A percentile compares a stretch with the other conserved stretches of the same genome.
phyloP scores from a whole-genome alignment of 64 coral and sea anemone species.

The Astreopora myriophthalma region DNA sequence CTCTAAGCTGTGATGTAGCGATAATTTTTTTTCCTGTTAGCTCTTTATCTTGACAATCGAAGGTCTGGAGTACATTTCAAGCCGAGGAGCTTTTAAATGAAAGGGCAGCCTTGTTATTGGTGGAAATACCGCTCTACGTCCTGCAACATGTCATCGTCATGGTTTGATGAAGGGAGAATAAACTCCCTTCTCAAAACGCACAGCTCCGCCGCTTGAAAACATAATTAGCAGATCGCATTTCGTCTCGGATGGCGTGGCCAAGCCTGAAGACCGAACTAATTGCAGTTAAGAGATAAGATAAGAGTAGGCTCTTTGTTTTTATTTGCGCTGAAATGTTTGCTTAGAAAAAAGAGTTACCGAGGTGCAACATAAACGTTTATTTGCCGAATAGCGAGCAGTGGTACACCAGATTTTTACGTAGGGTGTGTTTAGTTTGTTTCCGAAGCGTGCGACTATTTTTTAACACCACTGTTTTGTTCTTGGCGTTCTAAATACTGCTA shows the following conservation, averaged over 20 bases:
- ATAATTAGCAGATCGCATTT: constrained; percentile 80
- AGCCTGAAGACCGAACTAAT: constrained; percentile 50
- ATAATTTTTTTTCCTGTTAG: constrained; percentile 46
- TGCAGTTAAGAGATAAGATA: constrained; percentile 80
- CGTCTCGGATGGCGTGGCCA: constrained; percentile 53
- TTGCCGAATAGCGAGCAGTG: neutral
- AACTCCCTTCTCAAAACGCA: constrained; percentile 62
- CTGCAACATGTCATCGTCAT: constrained; percentile 53
- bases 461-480: neutral
- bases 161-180: constrained; percentile 64
- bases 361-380: constrained; percentile 9
- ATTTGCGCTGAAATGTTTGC: constrained; percentile 16
- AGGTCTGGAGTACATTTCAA: constrained; percentile 40
- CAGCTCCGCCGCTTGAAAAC: constrained; percentile 60
- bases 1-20: constrained; percentile 16
- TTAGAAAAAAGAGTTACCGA: neutral
- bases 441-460: neutral
- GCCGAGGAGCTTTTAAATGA: constrained; percentile 6
- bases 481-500: constrained; percentile 27
- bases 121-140: neutral
- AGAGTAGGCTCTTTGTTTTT: constrained; percentile 28
- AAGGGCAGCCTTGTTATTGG: constrained; percentile 52
- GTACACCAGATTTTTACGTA: neutral
- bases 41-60: constrained; percentile 35
- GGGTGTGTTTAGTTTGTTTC: neutral